Base-by-base conservation (phyloP, 2,113 vertebrate genomes). In the Hystrix cristata region DNA sequence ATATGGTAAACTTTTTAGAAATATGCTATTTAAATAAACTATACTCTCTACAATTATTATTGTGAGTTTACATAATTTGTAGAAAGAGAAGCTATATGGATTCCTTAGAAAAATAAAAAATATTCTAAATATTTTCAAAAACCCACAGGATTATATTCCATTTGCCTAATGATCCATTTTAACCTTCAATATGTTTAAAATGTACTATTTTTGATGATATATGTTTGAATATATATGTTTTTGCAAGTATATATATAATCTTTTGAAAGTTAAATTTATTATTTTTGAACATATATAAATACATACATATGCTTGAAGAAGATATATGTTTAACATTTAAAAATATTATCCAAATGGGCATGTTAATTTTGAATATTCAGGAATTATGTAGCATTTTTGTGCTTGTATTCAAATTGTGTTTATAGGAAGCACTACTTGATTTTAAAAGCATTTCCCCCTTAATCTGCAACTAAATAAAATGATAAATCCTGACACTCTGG, bases 401-500 rank as follows among this genome's bases (percentile, higher is more conserved):
- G 65, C 82, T 90, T 97, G 31, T 71, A 97, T 97, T 98, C 86
- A 85, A 46, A 92, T 82, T 38, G 96, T 95, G 51, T 88, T 95
- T 97, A n/a, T 96, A 43, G 25, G 96, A 91, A 87, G 46, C 4
- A 59, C 90, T 95, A 86, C 48, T 94, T 93, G 79, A 94, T 94
- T 95, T 97, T 96, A 87, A 78, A 93, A 96, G 62, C 78, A 90
- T 80, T 94, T 85, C 69, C 21, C 86, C 67, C 97, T 97, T 98
- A 97, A 96, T 97, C 72, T 94, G 98, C 91, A 97, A 98, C 97
- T 95, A 98, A 98, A 97, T 97, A 96, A 98, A 98, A 98, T 98
- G 98, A 98, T 98, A 98, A 98, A 98, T 98, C 98, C 97, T 98
- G 97, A 98, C 96, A 98, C 92, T 95, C 79, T 19, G 74, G 60